Conservation (phyloP, 35 echinoderm and acorn worm species). For the Stichopus chloronotus region DNA sequence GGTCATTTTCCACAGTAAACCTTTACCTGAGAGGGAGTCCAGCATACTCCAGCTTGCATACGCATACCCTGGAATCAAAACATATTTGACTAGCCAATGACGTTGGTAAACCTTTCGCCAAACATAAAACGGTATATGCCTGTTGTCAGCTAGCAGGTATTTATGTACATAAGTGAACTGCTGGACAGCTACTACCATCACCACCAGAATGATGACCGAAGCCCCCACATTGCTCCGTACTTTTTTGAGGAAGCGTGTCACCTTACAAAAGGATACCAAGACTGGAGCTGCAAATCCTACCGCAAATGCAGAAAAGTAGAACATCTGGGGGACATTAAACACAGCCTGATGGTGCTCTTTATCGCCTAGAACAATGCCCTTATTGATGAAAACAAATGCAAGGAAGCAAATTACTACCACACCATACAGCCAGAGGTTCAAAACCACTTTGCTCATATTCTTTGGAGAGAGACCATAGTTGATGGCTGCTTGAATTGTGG, state of each 20-base stretch:
- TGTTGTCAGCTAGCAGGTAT: conserved; percentile 92
- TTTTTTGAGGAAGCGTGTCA: conserved; percentile 63
- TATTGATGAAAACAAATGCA: conserved; percentile 81
- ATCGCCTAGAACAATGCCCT: conserved; percentile 92
- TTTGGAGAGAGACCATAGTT: conserved; percentile 58
- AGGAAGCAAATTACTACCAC: conserved; percentile 70
- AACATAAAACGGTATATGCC: conserved; percentile 90
- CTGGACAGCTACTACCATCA: conserved; percentile 60
- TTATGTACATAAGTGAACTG: conserved; percentile 85
- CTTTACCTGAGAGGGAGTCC: conserved; percentile 67
- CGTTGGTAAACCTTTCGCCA: conserved; percentile 84
- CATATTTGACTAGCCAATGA: conserved; percentile 60
- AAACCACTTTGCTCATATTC: conserved; percentile 62
- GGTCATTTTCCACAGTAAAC: conserved; percentile 78
- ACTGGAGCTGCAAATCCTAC: conserved; percentile 71
- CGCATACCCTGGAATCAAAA: conserved; percentile 77
- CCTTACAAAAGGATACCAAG: conserved; percentile 50
- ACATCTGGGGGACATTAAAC: conserved; percentile 86
- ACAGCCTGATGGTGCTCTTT: conserved; percentile 76
- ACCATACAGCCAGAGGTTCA: conserved; percentile 74
- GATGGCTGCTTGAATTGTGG: conserved; percentile 50
- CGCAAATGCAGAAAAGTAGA: conserved; percentile 85
- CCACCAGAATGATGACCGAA: conserved; percentile 31
- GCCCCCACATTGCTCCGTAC: conserved; percentile 56
- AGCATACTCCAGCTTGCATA: conserved; percentile 87